Conservation (phyloP, 2,888 invertebrate species). For the Drymonia ruficornis region DNA sequence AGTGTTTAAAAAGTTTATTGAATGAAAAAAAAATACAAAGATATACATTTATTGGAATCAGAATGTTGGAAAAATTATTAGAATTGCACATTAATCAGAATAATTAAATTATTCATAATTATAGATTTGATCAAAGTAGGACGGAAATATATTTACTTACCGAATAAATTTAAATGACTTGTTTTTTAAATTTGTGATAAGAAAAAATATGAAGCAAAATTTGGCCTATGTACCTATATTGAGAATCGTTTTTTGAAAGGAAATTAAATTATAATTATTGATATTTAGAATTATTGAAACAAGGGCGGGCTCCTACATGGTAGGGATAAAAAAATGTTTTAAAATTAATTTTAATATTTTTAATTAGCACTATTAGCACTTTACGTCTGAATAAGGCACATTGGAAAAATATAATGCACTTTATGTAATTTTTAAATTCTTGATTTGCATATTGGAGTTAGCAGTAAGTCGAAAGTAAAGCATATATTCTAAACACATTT, state of each 20-base stretch:
- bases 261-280: conserved; percentile 30
- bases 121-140: conserved; percentile 7
- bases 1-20: conserved; percentile 40
- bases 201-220: conserved; percentile 40
- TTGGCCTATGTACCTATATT: conserved; percentile 60
- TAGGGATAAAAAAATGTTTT: conserved; percentile 23
- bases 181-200: conserved; percentile 54
- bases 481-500: conserved; percentile 81
- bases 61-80: conserved; percentile 49
- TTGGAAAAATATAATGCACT: conserved; percentile 40
- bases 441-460: conserved; percentile 38
- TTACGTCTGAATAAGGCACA: conserved; percentile 49
- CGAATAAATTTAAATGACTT: conserved; percentile 40
- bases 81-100: conserved; percentile 57
- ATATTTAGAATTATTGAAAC: conserved; percentile 27
- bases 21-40: conserved; percentile 25
- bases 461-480: conserved; percentile 64
- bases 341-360: conserved; percentile 42
- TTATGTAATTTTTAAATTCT: conserved; percentile 37
- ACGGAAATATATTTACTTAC: conserved; percentile 11
- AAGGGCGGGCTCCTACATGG: conserved; percentile 23
- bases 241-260: conserved; percentile 36
- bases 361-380: conserved; percentile 49
- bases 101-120: conserved; percentile 57
- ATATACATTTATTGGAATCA: conserved; percentile 45